Percentiles rank a stretch among this genome's conserved stretches.
These are phyloP conservation scores for Iselma pallidipennis DNA, from an alignment of 2,888 invertebrate species.

Conservation along the genomic window DNA sequence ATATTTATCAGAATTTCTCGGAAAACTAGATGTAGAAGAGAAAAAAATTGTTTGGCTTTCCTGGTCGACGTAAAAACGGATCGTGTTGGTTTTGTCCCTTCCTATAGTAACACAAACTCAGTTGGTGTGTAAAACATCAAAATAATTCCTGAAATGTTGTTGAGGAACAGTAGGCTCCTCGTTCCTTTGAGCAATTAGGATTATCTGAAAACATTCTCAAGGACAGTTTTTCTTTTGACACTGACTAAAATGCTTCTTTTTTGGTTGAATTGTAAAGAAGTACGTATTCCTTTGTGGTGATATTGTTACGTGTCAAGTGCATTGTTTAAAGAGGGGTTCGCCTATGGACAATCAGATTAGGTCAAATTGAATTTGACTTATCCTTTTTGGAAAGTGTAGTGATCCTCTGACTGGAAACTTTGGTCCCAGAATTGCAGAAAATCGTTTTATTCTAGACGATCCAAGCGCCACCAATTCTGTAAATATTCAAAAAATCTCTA, in stretches of 20 bases:
- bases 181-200: neutral
- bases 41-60: neutral
- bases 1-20: neutral
- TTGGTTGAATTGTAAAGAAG: no score
- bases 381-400: slow-evolving; percentile 18
- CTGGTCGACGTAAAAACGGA: neutral
- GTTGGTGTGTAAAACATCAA: neutral
- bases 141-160: neutral
- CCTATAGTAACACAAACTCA: no score
- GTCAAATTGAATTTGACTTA: slow-evolving; percentile 23
- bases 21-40: neutral
- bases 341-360: slow-evolving; percentile 19
- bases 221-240: no score
- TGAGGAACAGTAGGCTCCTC: neutral
- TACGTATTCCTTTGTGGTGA: no score
- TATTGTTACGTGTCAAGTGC: neutral
- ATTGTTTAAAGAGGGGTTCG: slow-evolving; percentile 12
- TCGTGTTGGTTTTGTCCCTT: neutral
- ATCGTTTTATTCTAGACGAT: no score
- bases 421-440: no score
- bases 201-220: neutral
- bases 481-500: no score
- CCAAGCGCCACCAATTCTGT: no score
- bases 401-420: no score
- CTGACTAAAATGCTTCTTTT: no score